Evolutionary conservation across 2,888 invertebrate genomes (phyloP), one percentile per base, ranked within the genome.

Genomic region (Agonopterix heracliana): DNA sequence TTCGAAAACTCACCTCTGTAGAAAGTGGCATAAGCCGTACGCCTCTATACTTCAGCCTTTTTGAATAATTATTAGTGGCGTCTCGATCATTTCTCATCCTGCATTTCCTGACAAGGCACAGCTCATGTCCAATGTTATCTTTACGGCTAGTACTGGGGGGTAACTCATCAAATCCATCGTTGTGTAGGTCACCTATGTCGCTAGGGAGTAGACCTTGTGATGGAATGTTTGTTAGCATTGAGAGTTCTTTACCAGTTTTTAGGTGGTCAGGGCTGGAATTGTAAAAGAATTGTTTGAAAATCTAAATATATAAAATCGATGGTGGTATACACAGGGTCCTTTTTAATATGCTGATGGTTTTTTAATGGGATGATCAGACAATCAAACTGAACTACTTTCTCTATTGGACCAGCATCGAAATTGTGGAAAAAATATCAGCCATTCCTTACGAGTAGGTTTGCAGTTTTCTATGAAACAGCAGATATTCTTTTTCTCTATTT

Each of bases 41-140:
- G 1, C 83, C 79, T 45, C 85, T 66, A 45, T 85, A 86, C 56
- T 84, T 86, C 9, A 82, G 57, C 41, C 65, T 74, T 50, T 66
- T 78, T 0, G 55, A 46, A 45, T 68, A 79, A 0, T 60, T 38
- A 8, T 71, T 70, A 9, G 49, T 56, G 0, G 40, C n/a, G 11
- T 81, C 79, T 9, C 53, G 64, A 1, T 67, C 57, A 0, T 59
- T 11, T 7, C 78, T 57, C 8, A 69, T 49, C 49, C 67, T 63
- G 4, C 69, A 55, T 46, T 75, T 81, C 48, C 71, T 74, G 1
- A 77, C 52, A 0, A 71, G 68, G 36, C 60, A 62, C 1, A 82
- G 72, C 1, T 70, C 57, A 0, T 64, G 60, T 26, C 26, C 26
- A 7, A 26, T 26, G 26, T 26, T 26, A 1, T 26, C 26, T 26